Percentiles rank a stretch among this genome's conserved stretches.
These are phyloP conservation scores for Lordiphosa clarofinis DNA, from an alignment of 1,140 invertebrate genomes.

Conservation along the genomic window DNA sequence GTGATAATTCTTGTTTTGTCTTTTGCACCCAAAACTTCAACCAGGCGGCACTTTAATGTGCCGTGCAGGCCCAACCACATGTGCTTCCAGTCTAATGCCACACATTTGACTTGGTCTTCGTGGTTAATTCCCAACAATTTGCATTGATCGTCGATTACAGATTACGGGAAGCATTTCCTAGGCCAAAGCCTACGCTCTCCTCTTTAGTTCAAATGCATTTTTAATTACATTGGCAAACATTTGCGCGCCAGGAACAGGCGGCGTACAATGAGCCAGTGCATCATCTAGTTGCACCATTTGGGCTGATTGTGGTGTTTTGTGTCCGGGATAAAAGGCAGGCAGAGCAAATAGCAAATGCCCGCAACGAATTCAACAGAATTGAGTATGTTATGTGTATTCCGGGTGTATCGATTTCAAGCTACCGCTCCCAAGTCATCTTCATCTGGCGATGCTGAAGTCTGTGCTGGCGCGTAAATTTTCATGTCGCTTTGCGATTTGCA, in stretches of 20 bases:
- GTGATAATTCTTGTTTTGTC: conserved; percentile 61
- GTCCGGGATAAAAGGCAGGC: neutral
- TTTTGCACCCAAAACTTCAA: conserved; percentile 32
- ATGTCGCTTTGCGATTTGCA: conserved; percentile 74
- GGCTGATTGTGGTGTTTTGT: conserved; percentile 68
- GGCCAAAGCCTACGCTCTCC: conserved; percentile 45
- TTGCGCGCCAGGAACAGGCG: conserved; percentile 4
- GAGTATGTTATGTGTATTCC: conserved; percentile 1
- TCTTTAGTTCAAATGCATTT: conserved; percentile 68
- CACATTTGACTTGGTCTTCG: conserved; percentile 48
- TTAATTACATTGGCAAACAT: conserved; percentile 67
- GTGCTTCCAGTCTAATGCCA: conserved; percentile 29
- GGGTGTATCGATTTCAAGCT: conserved; percentile 64
- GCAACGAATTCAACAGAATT: conserved; percentile 38
- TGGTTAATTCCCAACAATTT: conserved; percentile 70
- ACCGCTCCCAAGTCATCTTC: conserved; percentile 24
- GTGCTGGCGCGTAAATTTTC: conserved; percentile 66
- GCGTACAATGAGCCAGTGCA: conserved; percentile 47
- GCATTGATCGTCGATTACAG: conserved; percentile 59
- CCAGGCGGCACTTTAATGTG: conserved; percentile 38
- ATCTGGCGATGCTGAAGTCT: conserved; percentile 21
- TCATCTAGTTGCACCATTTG: conserved; percentile 55
- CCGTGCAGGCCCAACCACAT: neutral
- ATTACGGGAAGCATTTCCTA: conserved; percentile 38
- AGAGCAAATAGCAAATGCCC: conserved; percentile 39